Percentiles rank a stretch among this genome's conserved stretches.
These are phyloP conservation scores for Calosoma granatense DNA, from an alignment of 1,140 invertebrate genomes.

Conservation along the genomic window DNA sequence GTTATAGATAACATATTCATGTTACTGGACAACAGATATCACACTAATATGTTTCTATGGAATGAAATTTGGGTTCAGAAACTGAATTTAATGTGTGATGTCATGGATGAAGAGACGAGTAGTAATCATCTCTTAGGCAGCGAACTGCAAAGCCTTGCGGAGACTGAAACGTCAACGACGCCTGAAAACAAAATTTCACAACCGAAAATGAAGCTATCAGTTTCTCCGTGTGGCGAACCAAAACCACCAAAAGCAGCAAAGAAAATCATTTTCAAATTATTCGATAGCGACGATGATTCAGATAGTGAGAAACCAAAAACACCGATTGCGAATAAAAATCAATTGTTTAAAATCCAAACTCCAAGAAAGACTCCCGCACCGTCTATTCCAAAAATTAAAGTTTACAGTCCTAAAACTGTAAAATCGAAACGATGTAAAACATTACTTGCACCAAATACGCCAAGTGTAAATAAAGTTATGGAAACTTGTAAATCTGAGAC, in stretches of 20 bases:
- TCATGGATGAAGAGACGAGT: not conserved
- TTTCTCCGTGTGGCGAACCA: not conserved
- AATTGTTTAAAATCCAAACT: not conserved
- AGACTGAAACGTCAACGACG: not conserved
- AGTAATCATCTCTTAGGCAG: not conserved
- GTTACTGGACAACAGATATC: not conserved
- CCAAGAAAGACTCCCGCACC: not conserved
- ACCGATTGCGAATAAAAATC: not conserved
- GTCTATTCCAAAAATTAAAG: not conserved
- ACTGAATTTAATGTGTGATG: not conserved
- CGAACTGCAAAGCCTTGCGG: not conserved
- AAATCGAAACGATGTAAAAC: no score
- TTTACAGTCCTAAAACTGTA: not conserved
- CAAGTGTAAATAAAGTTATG: not conserved
- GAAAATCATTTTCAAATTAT: not conserved
- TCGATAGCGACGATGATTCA: not conserved
- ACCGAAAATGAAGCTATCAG: not conserved
- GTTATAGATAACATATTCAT: not conserved
- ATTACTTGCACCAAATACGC: not conserved
- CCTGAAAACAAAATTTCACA: not conserved
- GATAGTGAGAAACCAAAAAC: not conserved
- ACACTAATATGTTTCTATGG: not conserved
- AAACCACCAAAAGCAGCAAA: not conserved
- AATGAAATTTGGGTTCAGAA: not conserved
- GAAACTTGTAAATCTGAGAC: not conserved